Base-by-base conservation (phyloP, 2,113 vertebrate species). In the Crotophaga sulcirostris region DNA sequence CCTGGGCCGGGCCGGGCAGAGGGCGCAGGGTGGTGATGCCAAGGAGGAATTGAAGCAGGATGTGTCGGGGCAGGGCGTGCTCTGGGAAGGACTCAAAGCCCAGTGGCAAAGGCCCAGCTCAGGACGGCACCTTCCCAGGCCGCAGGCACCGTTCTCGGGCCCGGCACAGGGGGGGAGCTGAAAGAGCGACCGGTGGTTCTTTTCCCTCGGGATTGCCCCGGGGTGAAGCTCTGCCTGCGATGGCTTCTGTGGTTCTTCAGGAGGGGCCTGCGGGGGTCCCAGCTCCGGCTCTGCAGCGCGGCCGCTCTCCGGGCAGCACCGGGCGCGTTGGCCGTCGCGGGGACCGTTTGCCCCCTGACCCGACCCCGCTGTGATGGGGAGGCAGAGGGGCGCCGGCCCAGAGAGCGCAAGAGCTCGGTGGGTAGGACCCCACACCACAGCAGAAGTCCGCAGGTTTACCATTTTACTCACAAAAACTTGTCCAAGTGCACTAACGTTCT, bases 381-480 rank as follows among this genome's bases (percentile, higher is more conserved):
- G 49, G 62, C 62, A 81, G 91, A 45, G 3, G 3, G 38, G 29
- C 60, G 77, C 42, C 78, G 56, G 67, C 81, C 73, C 51, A 6
- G 49, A 77, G 55, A n/a, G 44, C 19, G 20, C 62, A 13, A 16
- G 55, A 60, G 21, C 33, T 77, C 31, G 62, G 25, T 33, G 84
- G 36, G 29, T 25, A 62, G 55, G n/a, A 36, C 29, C 51, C 63
- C 55, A 28, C 76, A 42, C 21, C n/a, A 49, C 87, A 75, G 42
- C 60, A 91, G 51, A 95, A 84, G 84, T 92, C 82, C 58, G 60
- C 52, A 29, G 26, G n/a, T 86, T 93, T 74, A n/a, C 87, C 28
- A 72, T 73, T 80, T 90, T 3, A 2, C 54, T 84, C 44, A 60
- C 56, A 69, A 86, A 91, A 88, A 52, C 9, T 25, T n/a, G 36